Percentiles rank a stretch among this genome's conserved stretches.
Evolutionary conservation across 2,888 invertebrate species (phyloP).

Genomic region (Limnephilus rhombicus): DNA sequence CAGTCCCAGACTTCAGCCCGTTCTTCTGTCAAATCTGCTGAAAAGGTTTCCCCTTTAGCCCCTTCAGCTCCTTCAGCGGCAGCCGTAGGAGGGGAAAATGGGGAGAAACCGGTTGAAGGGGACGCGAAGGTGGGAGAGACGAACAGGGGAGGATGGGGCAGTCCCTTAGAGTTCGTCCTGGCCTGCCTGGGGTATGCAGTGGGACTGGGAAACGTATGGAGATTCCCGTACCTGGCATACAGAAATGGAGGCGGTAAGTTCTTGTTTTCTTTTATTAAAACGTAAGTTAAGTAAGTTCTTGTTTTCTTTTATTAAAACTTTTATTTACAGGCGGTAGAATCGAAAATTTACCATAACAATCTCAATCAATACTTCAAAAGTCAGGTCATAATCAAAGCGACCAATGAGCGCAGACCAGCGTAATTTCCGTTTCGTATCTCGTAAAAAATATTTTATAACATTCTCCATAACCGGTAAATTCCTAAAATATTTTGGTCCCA

Average conservation of each 20-base stretch:
- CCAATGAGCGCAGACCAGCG: no score
- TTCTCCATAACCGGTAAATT: no score
- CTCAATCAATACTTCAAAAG: no score
- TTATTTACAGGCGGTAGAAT: no score
- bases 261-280: slow-evolving; percentile 17
- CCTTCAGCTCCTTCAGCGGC: neutral
- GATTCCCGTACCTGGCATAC: slow-evolving; percentile 88
- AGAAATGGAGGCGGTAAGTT: slow-evolving; percentile 88
- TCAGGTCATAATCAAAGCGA: no score
- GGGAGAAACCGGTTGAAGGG: slow-evolving; percentile 51
- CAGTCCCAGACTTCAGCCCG: neutral
- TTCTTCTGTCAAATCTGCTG: slow-evolving; percentile 25
- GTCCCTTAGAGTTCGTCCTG: slow-evolving; percentile 85
- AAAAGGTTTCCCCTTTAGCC: neutral
- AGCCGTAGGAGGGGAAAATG: neutral
- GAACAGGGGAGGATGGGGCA: slow-evolving; percentile 74
- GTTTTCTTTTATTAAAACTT: slow-evolving; percentile 20
- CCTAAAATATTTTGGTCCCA: no score
- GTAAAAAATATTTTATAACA: no score
- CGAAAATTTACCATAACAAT: no score
- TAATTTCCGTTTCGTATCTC: no score
- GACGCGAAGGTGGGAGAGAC: slow-evolving; percentile 75
- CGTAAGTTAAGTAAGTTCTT: slow-evolving; percentile 77
- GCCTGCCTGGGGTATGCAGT: slow-evolving; percentile 88
- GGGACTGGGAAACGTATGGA: slow-evolving; percentile 88